Evolutionary conservation across 2,888 invertebrate species (phyloP).

Genomic region (Zelleria hepariella): DNA sequence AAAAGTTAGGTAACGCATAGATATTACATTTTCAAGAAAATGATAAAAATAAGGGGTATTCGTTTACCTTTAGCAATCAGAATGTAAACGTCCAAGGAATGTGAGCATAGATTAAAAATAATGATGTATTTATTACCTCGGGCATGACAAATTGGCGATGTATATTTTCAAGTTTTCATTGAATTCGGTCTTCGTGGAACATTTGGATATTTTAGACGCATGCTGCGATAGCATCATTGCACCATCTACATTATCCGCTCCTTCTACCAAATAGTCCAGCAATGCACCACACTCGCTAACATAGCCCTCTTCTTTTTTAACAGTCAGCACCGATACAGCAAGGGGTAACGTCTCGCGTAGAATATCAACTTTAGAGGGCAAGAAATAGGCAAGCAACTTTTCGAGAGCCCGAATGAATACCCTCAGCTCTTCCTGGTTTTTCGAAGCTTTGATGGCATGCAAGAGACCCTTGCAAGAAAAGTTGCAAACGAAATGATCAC

Average conservation of each 20-base stretch:
- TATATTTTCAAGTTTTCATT: conserved; percentile 36
- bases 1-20: conserved; percentile 1
- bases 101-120: too few species aligned
- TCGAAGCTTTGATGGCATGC: conserved; percentile 56
- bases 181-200: conserved; percentile 28
- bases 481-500: conserved; percentile 70
- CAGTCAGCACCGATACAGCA: conserved; percentile 66
- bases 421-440: conserved; percentile 30
- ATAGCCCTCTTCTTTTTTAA: conserved; percentile 42
- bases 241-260: conserved; percentile 54
- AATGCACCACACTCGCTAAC: conserved; percentile 42
- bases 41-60: too few species aligned
- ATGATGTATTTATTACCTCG: conserved; percentile 45
- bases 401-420: conserved; percentile 52
- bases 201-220: conserved; percentile 17
- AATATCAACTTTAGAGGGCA: conserved; percentile 48
- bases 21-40: too few species aligned
- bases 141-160: conserved; percentile 32
- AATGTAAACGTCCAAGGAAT: too few species aligned
- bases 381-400: conserved; percentile 43
- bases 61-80: too few species aligned
- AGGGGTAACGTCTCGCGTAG: conserved; percentile 62
- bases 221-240: conserved; percentile 29
- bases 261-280: conserved; percentile 50
- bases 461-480: conserved; percentile 69